Evolutionary conservation across 2,797 vertebrate species (phyloP), one percentile per base, ranked within the genome.

Genomic region (Mus spretus): DNA sequence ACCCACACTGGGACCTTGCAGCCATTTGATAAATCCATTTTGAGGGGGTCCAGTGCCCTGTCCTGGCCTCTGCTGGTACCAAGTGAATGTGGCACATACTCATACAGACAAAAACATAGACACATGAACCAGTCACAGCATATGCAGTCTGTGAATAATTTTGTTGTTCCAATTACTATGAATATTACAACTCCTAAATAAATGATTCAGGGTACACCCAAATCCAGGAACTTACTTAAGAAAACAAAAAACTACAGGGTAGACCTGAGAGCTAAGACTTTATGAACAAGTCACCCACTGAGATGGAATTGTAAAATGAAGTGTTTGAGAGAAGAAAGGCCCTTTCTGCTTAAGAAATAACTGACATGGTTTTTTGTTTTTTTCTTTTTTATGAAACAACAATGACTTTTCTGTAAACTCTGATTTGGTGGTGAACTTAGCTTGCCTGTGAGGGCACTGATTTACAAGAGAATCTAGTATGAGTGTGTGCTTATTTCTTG

Each of bases 331-430:
- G 83, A 75, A 92, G n/a, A 89, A 77, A 10, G 50, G 44, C 6
- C 81, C 63, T 89, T 94, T 92, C 53, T 17, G 87, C 15, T 82
- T 85, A 75, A 0, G 57, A 9, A 94, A 40, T 55, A 88, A 72
- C 44, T 74, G 20, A 31, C 15, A 1, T 70, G 3, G 34, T 19
- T 70, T 65, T 70, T 34, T 65, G 3, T 37, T 81, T 47, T 70
- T 83, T 91, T 65, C 50, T 63, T n/a, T 93, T 87, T 92, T 84
- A 95, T 20, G 19, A 95, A 95, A 91, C 65, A 93, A 84, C 55
- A 93, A 63, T 81, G 61, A 82, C 75, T 28, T 90, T 19, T n/a
- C 1, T 10, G 11, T 90, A 88, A 93, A 67, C 15, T 75, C 82
- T 86, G 37, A 89, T 90, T 53, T 80, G 17, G 79, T 70, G 22